Base-by-base conservation (phyloP, 2,113 vertebrate species). In the Steatornis caripensis region DNA sequence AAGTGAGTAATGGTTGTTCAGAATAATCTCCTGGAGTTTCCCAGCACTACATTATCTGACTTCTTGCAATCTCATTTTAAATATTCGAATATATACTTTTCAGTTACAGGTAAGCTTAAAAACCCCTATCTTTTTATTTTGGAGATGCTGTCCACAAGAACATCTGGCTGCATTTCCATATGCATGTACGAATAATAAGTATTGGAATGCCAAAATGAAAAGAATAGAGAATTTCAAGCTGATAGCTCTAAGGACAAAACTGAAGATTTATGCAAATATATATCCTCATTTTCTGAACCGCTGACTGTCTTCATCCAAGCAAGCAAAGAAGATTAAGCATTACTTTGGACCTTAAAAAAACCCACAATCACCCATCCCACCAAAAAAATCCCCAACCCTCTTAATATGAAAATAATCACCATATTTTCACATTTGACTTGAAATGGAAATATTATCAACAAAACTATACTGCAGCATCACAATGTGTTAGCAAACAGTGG, bases 301-400 rank as follows among this genome's bases (percentile, higher is more conserved):
- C 23, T 16, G 15, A 65, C 19, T 55, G 13, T 89, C n/a, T 78
- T 83, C 20, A 77, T 58, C 34, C 57, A 91, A 61, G n/a, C 39
- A 82, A 76, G 30, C 32, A 88, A 93, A 86, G 30, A 61, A 10
- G 17, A 80, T 45, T 89, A 86, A 43, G 23, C 6, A 64, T 41
- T 78, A 18, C 34, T 95, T 72, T 55, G 32, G 5, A 89, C 20
- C 20, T 87, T 78, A n/a, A 55, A 77, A 88, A 53, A 53, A 34
- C 2, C 10, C 13, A 70, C 5, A 9, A 32, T 12, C 12, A 22
- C 1, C 1, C 0, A 4, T 1, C 11, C 2, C 10, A 24, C 4
- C 3, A 16, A 18, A 19, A 19, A 21, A 43, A 54, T 9, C 12
- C n/a, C 36, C 39, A 51, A 48, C 74, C 27, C 19, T 78, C 60